Conservation (phyloP, 1,140 invertebrate species). For the Pristionchus pacificus region DNA sequence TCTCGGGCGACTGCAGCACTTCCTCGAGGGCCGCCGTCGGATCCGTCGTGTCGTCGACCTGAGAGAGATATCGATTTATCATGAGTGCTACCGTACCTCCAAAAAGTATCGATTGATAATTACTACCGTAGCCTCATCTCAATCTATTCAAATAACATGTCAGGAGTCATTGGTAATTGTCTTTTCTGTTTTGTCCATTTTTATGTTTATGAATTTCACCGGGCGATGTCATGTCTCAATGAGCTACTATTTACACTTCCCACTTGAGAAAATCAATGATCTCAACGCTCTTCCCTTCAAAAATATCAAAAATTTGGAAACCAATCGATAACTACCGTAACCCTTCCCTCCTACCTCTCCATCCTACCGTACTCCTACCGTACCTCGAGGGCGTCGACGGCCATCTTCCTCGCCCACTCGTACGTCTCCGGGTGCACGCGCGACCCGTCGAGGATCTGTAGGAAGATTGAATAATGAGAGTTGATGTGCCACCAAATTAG, state of each 20-base stretch:
- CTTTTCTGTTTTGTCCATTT: not conserved
- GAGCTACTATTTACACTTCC: no score
- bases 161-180: not conserved
- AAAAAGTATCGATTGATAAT: no score
- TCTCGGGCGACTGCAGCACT: constrained; percentile 84
- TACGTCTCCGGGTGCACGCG: constrained; percentile 93
- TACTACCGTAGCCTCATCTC: not conserved
- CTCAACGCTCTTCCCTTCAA: no score
- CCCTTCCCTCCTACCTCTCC: not conserved
- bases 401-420: constrained; percentile 99
- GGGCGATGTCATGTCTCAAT: no score
- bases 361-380: not conserved
- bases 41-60: constrained; percentile 84
- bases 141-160: not conserved
- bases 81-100: no score
- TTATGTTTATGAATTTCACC: no score
- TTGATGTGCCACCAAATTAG: no score
- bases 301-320: no score
- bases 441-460: constrained; percentile 92
- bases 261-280: no score
- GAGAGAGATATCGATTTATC: not conserved
- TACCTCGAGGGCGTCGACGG: constrained; percentile 88
- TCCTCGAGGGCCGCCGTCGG: constrained; percentile 92
- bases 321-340: no score
- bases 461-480: no score